Conservation (phyloP, 1,140 invertebrate species). For the Achatina immaculata region DNA sequence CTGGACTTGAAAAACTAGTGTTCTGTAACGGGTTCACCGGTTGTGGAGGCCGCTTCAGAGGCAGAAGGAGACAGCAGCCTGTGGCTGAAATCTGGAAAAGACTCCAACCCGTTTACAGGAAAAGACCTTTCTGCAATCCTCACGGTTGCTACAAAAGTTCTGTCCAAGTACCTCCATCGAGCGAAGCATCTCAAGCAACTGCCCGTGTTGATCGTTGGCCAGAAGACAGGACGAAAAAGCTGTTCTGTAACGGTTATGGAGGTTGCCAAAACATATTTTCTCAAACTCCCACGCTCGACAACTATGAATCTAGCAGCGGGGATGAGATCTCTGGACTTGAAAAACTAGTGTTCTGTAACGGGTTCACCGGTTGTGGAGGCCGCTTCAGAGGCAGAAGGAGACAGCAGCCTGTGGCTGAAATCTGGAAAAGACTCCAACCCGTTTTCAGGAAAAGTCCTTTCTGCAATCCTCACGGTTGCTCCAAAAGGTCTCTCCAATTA, state of each 20-base stretch:
- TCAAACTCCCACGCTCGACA: too few relatives aligned
- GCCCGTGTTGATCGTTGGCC: not conserved
- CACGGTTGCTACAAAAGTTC: slow-evolving; percentile 36
- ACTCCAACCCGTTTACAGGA: slow-evolving; percentile 9
- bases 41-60: slow-evolving; percentile 44
- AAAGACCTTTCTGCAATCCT: slow-evolving; percentile 48
- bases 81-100: slow-evolving; percentile 8
- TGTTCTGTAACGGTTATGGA: slow-evolving; percentile 47
- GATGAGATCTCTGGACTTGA: not conserved
- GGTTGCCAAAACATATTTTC: slow-evolving; percentile 46
- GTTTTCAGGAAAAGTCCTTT: slow-evolving; percentile 40
- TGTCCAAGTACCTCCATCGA: not conserved
- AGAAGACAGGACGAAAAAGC: slow-evolving; percentile 28
- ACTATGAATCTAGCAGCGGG: too few relatives aligned
- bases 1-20: slow-evolving; percentile 33
- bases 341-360: slow-evolving; percentile 47
- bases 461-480: slow-evolving; percentile 44
- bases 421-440: not conserved
- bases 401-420: not conserved
- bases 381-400: slow-evolving; percentile 32
- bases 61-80: slow-evolving; percentile 10
- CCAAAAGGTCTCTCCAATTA: not conserved
- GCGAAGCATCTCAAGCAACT: not conserved
- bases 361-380: slow-evolving; percentile 47
- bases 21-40: slow-evolving; percentile 50